Conservation (phyloP, 2,113 vertebrate genomes). For the Phalacrocorax pelagicus region DNA sequence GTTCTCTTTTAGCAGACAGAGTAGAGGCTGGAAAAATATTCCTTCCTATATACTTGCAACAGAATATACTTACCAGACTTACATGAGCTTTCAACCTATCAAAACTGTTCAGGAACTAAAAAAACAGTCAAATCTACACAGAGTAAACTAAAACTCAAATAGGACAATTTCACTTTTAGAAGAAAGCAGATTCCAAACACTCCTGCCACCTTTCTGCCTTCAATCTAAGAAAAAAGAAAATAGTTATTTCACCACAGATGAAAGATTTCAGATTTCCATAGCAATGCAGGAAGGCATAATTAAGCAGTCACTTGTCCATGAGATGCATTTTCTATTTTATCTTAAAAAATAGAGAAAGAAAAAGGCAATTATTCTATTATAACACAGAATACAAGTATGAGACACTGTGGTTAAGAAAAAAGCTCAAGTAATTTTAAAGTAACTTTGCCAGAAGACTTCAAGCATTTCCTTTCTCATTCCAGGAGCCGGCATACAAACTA, state of each 20-base stretch:
- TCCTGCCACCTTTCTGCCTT: neutral
- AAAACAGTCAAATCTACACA: neutral
- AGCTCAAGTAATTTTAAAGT: slow-evolving; percentile 15
- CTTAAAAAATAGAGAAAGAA: neutral
- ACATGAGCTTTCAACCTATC: neutral
- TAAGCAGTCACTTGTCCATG: neutral
- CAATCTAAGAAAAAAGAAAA: neutral
- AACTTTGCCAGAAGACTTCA: slow-evolving; percentile 21
- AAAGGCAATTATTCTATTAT: neutral
- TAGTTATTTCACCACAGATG: neutral
- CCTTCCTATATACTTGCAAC: neutral
- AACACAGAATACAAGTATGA: neutral
- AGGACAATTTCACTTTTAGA: neutral
- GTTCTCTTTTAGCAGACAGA: neutral
- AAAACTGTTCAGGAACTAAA: neutral
- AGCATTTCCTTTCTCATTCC: slow-evolving; percentile 34
- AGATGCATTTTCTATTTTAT: neutral
- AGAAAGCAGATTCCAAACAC: neutral
- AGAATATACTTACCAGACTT: neutral
- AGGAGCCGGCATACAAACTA: neutral
- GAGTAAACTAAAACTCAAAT: neutral
- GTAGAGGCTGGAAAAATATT: neutral
- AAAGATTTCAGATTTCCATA: neutral
- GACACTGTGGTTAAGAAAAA: slow-evolving; percentile 3
- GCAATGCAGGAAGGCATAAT: neutral